phyloP scores from a whole-genome alignment of 2,888 invertebrate species.

The Sinelater perroti region DNA sequence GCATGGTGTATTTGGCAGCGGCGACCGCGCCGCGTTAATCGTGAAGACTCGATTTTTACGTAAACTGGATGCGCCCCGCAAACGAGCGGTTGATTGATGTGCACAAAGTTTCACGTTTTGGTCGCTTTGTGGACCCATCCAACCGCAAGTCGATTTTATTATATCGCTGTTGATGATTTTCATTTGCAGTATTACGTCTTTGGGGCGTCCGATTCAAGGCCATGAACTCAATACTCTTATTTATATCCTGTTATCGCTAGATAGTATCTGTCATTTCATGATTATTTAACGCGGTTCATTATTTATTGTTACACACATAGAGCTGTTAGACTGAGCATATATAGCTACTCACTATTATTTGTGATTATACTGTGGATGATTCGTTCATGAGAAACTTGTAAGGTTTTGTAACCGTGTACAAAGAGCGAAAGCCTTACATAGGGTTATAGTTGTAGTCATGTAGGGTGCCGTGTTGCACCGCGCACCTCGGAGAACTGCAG shows the following conservation, averaged over 20 bases:
- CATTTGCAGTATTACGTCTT: no score
- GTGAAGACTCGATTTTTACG: no score
- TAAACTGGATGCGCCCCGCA: no score
- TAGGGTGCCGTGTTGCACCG: no score
- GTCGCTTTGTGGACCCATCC: no score
- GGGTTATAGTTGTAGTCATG: conserved; percentile 3
- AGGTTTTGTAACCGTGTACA: conserved; percentile 8
- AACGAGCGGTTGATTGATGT: no score
- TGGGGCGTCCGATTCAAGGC: no score
- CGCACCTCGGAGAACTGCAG: no score
- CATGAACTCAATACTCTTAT: conserved; percentile 35
- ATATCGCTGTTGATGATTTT: conserved; percentile 9
- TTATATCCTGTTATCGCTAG: conserved; percentile 35
- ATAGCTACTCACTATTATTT: conserved; percentile 34
- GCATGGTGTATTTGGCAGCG: no score
- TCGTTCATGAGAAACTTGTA: conserved; percentile 5
- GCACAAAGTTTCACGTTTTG: no score
- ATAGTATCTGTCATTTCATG: conserved; percentile 36
- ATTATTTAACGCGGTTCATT: conserved; percentile 40
- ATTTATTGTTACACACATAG: conserved; percentile 42
- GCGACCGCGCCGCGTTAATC: no score
- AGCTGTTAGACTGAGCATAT: conserved; percentile 41
- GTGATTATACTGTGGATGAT: conserved; percentile 17
- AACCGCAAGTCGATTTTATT: no score
- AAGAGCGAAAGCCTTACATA: conserved; percentile 5